These are phyloP conservation scores for Callyntrura sp. DNA, from an alignment of 2,888 invertebrate genomes.

Conservation along the genomic window DNA sequence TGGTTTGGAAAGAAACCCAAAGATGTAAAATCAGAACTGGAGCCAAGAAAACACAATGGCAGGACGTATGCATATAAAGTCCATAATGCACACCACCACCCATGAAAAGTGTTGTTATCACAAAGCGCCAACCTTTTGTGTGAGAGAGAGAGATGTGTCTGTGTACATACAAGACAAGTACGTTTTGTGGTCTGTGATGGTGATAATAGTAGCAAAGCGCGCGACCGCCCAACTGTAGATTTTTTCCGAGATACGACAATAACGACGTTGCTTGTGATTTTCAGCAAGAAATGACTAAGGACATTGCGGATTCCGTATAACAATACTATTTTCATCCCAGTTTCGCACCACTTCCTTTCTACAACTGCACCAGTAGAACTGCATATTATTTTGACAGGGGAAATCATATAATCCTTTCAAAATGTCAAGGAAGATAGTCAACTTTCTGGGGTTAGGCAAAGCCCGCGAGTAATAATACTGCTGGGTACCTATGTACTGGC, in stretches of 20 bases:
- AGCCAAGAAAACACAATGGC: slow-evolving; percentile 59
- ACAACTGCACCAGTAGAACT: slow-evolving; percentile 5
- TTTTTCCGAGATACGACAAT: slow-evolving; percentile 43
- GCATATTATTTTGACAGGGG: slow-evolving; percentile 25
- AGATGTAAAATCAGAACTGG: slow-evolving; percentile 53
- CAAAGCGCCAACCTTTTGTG: neutral
- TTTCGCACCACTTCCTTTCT: slow-evolving; percentile 48
- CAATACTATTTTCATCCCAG: slow-evolving; percentile 45
- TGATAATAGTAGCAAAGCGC: neutral
- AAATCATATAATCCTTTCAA: slow-evolving; percentile 60
- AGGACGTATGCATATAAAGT: too few relatives aligned
- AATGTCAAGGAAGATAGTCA: slow-evolving; percentile 47
- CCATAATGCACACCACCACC: neutral
- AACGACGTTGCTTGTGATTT: neutral
- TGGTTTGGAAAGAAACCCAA: slow-evolving; percentile 26
- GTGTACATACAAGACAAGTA: too few relatives aligned
- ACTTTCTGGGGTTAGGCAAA: neutral
- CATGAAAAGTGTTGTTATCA: neutral
- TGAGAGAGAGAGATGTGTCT: too few relatives aligned
- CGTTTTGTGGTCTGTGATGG: too few relatives aligned
- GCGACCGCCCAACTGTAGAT: slow-evolving; percentile 68
- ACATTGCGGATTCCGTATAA: slow-evolving; percentile 33
- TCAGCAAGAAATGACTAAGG: slow-evolving; percentile 11
- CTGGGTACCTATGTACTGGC: neutral
- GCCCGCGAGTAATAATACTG: slow-evolving; percentile 2